Evolutionary conservation across 2,888 invertebrate genomes (phyloP).

Genomic region (Priocnemis perturbator): DNA sequence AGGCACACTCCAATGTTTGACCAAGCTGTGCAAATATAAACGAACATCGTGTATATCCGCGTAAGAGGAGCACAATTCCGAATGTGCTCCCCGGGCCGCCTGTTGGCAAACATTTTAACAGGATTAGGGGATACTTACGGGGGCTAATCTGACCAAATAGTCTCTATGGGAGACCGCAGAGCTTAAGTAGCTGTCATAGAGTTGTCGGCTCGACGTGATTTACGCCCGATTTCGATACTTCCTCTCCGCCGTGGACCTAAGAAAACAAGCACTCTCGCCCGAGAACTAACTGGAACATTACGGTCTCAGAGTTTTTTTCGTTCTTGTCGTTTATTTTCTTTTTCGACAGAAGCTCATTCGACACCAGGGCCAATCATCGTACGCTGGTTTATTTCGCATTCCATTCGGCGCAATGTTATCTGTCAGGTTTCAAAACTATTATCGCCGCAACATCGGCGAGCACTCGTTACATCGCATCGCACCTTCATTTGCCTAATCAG

Average conservation of each 20-base stretch:
- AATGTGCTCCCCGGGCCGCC: conserved; percentile 53
- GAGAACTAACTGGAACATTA: too few species aligned
- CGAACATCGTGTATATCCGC: conserved; percentile 61
- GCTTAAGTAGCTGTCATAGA: conserved; percentile 66
- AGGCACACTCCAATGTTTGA: conserved; percentile 73
- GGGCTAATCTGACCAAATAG: conserved; percentile 72
- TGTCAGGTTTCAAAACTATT: too few species aligned
- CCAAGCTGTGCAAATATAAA: conserved; percentile 73
- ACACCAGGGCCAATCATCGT: too few species aligned
- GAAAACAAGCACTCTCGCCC: too few species aligned
- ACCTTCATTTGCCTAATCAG: too few species aligned
- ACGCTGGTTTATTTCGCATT: too few species aligned
- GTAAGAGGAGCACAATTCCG: conserved; percentile 61
- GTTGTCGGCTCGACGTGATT: conserved; percentile 54
- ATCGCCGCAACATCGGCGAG: too few species aligned
- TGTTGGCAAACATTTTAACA: conserved; percentile 74
- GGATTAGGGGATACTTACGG: conserved; percentile 73
- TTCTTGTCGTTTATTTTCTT: too few species aligned
- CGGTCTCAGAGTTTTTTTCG: too few species aligned
- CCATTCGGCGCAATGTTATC: too few species aligned
- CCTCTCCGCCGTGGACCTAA: not conserved
- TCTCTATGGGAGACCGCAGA: conserved; percentile 63
- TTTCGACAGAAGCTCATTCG: too few species aligned
- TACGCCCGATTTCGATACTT: conserved; percentile 32
- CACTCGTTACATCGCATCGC: too few species aligned